Base-by-base conservation (phyloP, 2,113 vertebrate genomes). In the Nycticryphes semicollaris region DNA sequence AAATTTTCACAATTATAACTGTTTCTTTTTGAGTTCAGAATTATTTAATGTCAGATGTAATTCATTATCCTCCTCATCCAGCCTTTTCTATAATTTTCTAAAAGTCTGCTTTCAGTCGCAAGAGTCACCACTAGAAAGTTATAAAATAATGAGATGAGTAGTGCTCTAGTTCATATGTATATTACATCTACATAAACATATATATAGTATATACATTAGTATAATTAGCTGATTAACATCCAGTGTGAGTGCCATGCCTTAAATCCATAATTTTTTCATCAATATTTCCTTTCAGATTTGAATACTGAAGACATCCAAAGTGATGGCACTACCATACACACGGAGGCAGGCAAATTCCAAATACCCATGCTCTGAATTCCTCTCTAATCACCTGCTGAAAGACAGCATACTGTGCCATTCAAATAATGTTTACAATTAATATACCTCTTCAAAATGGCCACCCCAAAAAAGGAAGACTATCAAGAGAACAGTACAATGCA, bases 21-120 rank as follows among this genome's bases (percentile, higher is more conserved):
- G 33, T 10, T 62, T 39, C 25, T 47, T 69, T 48, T 54, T 31
- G 6, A 84, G 8, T 54, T 87, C 78, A 78, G n/a, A 74, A 70
- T 23, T 0, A 75, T n/a, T 85, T 67, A 62, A 48, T 72, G 23
- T 60, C 35, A 53, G 43, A 74, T 7, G 8, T 20, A 62, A 87
- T 28, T 87, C 5, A 69, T 23, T 66, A 48, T 1, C 1, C 3
- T 1, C 1, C 11, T 60, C 25, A 39, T 15, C 15, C 22, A 25
- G 9, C 17, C 19, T 87, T 84, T 80, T 66, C 39, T 53, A 6
- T 27, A 66, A n/a, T 33, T 31, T 33, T 31, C 56, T 62, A 43
- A 83, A 77, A 24, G 8, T 64, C 33, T 83, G 53, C 18, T 73
- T 86, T 83, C 37, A 69, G 10, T 64, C 39, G 33, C 54, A 88